These are phyloP conservation scores for Andricus grossulariae DNA, from an alignment of 1,140 invertebrate species.

Conservation along the genomic window DNA sequence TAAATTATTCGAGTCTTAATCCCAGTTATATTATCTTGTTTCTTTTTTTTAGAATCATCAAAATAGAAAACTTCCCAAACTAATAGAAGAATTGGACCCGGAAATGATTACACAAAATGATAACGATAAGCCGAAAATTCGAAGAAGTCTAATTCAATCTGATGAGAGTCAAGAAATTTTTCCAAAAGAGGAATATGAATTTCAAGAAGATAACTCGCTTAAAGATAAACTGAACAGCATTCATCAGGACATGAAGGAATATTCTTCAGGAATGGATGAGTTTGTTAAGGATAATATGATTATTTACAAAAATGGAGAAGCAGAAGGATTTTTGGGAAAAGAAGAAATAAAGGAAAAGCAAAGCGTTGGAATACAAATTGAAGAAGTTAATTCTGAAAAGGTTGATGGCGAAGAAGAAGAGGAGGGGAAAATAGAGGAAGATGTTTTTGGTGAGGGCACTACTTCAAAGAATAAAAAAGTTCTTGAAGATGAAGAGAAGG, in stretches of 20 bases:
- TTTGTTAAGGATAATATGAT: conserved; percentile 57
- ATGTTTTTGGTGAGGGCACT: background rate
- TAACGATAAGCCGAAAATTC: too few species aligned
- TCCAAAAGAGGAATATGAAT: too few species aligned
- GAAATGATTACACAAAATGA: too few species aligned
- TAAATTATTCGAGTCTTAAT: too few species aligned
- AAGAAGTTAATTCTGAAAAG: conserved; percentile 34
- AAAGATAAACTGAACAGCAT: conserved; percentile 42
- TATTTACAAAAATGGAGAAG: conserved; percentile 52
- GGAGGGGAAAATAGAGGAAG: too few species aligned
- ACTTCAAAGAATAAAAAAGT: background rate
- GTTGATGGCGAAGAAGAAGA: background rate
- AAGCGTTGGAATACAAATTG: conserved; percentile 7
- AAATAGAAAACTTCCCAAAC: too few species aligned
- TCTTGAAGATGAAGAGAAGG: background rate
- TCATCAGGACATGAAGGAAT: conserved; percentile 57
- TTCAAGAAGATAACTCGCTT: too few species aligned
- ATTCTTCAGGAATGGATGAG: conserved; percentile 49
- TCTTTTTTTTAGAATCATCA: too few species aligned
- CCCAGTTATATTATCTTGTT: too few species aligned
- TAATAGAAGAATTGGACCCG: too few species aligned
- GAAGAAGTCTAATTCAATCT: too few species aligned
- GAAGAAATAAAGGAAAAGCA: conserved; percentile 33
- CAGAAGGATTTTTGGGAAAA: conserved; percentile 53
- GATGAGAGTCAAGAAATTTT: too few species aligned